Evolutionary conservation across 1,140 invertebrate species (phyloP).

Genomic region (Galleria mellonella): DNA sequence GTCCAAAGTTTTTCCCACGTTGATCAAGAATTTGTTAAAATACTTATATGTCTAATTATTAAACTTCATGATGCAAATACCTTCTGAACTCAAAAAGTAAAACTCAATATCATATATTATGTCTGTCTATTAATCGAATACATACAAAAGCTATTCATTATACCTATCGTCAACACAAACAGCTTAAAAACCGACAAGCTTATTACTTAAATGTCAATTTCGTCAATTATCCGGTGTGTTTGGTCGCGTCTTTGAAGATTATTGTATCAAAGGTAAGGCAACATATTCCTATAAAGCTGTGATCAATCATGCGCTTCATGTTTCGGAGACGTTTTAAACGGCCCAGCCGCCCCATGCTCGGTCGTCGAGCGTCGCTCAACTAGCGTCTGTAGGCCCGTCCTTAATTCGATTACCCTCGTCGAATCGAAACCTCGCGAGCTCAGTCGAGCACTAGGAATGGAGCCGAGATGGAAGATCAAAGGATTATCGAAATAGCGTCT

Average conservation of each 20-base stretch:
- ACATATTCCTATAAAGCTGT: conserved; percentile 7
- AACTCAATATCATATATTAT: no score
- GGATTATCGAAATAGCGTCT: conserved; percentile 27
- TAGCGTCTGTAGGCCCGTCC: conserved; percentile 24
- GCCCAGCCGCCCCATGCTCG: conserved; percentile 18
- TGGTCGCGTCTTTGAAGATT: conserved; percentile 14
- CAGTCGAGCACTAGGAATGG: conserved; percentile 11
- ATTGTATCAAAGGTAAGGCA: conserved; percentile 17
- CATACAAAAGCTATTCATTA: no score
- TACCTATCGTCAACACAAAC: no score
- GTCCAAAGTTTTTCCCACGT: no score
- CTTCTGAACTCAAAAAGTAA: no score
- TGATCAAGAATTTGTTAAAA: no score
- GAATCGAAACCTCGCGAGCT: conserved; percentile 21
- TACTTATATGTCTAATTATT: no score
- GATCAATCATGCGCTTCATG: conserved; percentile 21
- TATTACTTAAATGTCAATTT: neutral
- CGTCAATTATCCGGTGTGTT: conserved; percentile 5
- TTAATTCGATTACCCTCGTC: conserved; percentile 34
- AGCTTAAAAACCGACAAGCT: no score
- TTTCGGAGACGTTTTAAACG: conserved; percentile 13
- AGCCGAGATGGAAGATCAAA: conserved; percentile 27
- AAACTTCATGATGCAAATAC: no score
- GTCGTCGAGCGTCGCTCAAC: conserved; percentile 28
- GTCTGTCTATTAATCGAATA: no score